phyloP scores from a whole-genome alignment of 1,140 invertebrate species.

The Diorhabda carinulata region DNA sequence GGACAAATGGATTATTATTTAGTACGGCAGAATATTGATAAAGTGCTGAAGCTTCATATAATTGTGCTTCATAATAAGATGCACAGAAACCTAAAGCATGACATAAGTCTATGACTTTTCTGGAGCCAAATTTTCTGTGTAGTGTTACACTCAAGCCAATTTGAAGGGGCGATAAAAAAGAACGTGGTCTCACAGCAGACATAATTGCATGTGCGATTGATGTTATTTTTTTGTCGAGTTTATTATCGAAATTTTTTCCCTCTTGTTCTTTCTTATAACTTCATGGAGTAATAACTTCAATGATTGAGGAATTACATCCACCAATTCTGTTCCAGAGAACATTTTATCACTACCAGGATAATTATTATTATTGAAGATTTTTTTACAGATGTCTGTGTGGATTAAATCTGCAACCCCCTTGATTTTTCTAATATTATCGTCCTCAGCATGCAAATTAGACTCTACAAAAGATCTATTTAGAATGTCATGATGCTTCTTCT shows the following conservation, averaged over 20 bases:
- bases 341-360: background rate
- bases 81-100: background rate
- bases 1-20: background rate
- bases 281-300: background rate
- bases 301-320: background rate
- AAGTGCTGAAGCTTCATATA: background rate
- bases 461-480: background rate
- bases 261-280: background rate
- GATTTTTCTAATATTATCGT: background rate
- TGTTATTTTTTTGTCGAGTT: background rate
- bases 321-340: background rate
- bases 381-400: background rate
- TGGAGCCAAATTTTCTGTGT: slow-evolving; percentile 1
- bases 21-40: background rate
- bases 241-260: background rate
- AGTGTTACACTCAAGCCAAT: background rate
- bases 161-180: background rate
- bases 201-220: background rate
- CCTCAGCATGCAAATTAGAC: background rate
- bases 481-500: background rate
- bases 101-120: background rate
- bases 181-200: background rate
- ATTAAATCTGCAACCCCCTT: background rate
- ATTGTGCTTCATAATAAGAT: background rate
- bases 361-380: background rate